Base-by-base conservation (phyloP, 2,113 vertebrate species). In the Patagioenas fasciata region DNA sequence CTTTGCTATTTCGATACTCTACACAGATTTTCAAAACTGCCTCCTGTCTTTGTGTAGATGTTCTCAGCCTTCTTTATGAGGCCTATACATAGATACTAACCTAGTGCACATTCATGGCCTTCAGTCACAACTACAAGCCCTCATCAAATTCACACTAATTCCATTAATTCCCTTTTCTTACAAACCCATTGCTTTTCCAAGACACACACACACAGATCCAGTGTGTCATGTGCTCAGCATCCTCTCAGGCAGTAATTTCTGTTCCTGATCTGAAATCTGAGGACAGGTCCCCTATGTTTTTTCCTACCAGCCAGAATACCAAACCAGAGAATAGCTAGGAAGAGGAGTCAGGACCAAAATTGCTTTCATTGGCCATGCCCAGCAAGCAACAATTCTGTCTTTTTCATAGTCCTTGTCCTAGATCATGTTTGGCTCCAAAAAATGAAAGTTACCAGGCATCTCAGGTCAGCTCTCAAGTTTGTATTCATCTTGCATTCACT, bases 401-500 rank as follows among this genome's bases (percentile, higher is more conserved):
- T 48, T 86, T 85, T 64, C 51, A 42, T 25, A 70, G 32, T 42
- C 42, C 42, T 42, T 42, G 42, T 47, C 29, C 21, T 70, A 66
- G 6, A 28, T 66, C 9, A 34, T 32, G 6, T 56, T 79, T 38
- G 53, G 13, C 23, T 79, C 23, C 53, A 29, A 60, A 78, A 81
- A 85, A 47, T 42, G 5, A 38, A 2, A 1, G 16, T 44, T 93
- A 66, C 11, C 16, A 32, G 13, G 48, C 24, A 36, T 23, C 44
- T 60, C 0, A 0, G 16, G 32, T 32, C 38, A 80, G 29, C 11
- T 64, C 21, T 17, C 15, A 32, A 24, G 26, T 53, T 73, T 40
- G 42, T 24, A 50, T 77, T 81, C 42, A 36, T 53, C 34, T 74
- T 85, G 54, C 31, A 6, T 77, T 80, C 64, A 53, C 24, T 44